Evolutionary conservation across 2,888 invertebrate species (phyloP), one percentile per base, ranked within the genome.

Genomic region (Papilio protenor): DNA sequence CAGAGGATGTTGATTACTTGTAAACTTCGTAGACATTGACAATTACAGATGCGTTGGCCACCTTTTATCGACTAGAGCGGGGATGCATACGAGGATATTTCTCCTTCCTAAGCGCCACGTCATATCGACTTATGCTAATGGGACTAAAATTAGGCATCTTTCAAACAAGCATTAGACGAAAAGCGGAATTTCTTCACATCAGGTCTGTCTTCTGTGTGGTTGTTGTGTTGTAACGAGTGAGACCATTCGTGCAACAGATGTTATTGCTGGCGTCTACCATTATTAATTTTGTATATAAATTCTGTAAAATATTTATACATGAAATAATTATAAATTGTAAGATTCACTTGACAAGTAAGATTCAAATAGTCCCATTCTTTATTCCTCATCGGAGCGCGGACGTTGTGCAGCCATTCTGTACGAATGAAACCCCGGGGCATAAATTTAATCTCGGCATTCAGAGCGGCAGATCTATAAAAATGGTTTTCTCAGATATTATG

Each of bases 401-500:
- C 90, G 91, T 90, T 89, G 91, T 90, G 88, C 87, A 88, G 88
- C 88, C 87, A 88, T 89, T 90, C 90, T 86, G 88, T 89, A 89
- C 88, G 90, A 92, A 93, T 91, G 89, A 90, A 89, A 90, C 94
- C 94, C 90, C 90, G 85, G 93, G 93, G 92, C 89, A 92, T 92
- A 92, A 93, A 93, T 94, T 94, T 94, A 94, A 94, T 94, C 94
- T 93, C 88, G 87, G 91, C 87, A 91, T 92, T 89, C 88, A 87
- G 89, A 88, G 88, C 90, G 90, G 91, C 92, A 90, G 90, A 88
- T 89, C 90, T 90, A 89, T 91, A 92, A 92, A 90, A 91, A 90
- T 77, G 55, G 77, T 73, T 66, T 57, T 74, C 77, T n/a, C 70
- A 59, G 77, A 73, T 77, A 77, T 77, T 61, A 72, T 73, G 64